Evolutionary conservation across 2,888 invertebrate species (phyloP).

Genomic region (Ochropleura leucogaster): DNA sequence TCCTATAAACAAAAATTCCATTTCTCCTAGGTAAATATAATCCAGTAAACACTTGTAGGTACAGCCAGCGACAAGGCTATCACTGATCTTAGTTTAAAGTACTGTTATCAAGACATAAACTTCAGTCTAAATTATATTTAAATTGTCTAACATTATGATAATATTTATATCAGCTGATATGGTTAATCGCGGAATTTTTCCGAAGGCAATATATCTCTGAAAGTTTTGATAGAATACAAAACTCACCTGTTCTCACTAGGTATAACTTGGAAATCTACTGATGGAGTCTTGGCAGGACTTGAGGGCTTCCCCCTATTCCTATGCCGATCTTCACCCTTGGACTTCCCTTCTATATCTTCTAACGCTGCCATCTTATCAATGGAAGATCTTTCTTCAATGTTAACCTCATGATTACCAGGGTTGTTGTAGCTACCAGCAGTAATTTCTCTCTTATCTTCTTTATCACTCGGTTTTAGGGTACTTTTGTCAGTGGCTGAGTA

Average conservation of each 20-base stretch:
- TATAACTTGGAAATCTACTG: constrained; percentile 87
- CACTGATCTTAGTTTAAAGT: not conserved
- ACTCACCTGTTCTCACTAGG: constrained; percentile 88
- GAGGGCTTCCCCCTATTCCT: constrained; percentile 74
- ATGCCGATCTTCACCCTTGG: constrained; percentile 48
- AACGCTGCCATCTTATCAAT: constrained; percentile 77
- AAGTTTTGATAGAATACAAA: not conserved
- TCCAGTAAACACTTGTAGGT: not conserved
- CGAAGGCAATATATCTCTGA: no score
- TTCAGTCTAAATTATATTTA: not conserved
- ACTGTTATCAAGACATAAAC: not conserved
- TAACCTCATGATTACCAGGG: constrained; percentile 69
- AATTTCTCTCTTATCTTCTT: constrained; percentile 63
- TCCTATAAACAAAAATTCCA: no score
- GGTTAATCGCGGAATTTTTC: not conserved
- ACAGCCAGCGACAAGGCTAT: not conserved
- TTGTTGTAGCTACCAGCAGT: constrained; percentile 73
- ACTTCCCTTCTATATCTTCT: constrained; percentile 73
- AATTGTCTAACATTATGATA: not conserved
- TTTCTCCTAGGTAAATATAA: not conserved
- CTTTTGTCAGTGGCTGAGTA: constrained; percentile 74
- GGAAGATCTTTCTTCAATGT: constrained; percentile 81
- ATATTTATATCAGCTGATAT: not conserved
- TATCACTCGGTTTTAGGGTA: constrained; percentile 51
- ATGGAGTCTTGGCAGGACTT: constrained; percentile 81